These are phyloP conservation scores for Sphecodes monilicornis DNA, from an alignment of 2,888 invertebrate species.

Conservation along the genomic window DNA sequence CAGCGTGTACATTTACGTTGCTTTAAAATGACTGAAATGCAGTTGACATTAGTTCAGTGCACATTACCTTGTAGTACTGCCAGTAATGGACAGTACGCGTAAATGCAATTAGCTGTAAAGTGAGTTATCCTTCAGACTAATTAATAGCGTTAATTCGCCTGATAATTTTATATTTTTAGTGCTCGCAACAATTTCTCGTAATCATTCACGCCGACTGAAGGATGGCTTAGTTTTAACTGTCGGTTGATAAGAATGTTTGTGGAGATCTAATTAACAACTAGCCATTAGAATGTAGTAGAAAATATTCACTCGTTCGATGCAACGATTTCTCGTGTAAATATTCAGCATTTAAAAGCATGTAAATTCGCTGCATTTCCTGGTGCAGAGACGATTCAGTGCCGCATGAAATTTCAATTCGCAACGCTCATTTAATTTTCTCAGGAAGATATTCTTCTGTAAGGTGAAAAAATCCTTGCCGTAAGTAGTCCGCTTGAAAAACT, in stretches of 20 bases:
- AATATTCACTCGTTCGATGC: not conserved
- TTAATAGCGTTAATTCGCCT: constrained; percentile 18
- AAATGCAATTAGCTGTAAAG: constrained; percentile 30
- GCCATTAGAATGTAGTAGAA: not conserved
- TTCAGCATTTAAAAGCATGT: not conserved
- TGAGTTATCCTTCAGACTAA: not conserved
- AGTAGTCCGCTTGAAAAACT: constrained; percentile 16
- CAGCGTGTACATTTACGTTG: not conserved
- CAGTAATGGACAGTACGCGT: constrained; percentile 26
- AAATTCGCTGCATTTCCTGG: not conserved
- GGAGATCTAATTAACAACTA: not conserved
- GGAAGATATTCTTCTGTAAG: not conserved
- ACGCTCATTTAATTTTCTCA: constrained; percentile 11
- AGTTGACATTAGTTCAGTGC: not conserved
- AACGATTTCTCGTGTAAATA: constrained; percentile 14
- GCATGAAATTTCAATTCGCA: constrained; percentile 21
- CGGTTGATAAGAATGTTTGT: not conserved
- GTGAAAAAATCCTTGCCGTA: not conserved
- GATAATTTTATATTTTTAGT: not conserved
- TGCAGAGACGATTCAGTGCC: not conserved
- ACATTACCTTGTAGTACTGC: constrained; percentile 7
- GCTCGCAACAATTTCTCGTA: not conserved
- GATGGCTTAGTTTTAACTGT: not conserved
- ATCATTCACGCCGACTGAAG: not conserved
- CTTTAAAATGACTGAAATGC: constrained; percentile 16